Conservation (phyloP, 2,888 invertebrate genomes). For the Drosophila gaucha region DNA sequence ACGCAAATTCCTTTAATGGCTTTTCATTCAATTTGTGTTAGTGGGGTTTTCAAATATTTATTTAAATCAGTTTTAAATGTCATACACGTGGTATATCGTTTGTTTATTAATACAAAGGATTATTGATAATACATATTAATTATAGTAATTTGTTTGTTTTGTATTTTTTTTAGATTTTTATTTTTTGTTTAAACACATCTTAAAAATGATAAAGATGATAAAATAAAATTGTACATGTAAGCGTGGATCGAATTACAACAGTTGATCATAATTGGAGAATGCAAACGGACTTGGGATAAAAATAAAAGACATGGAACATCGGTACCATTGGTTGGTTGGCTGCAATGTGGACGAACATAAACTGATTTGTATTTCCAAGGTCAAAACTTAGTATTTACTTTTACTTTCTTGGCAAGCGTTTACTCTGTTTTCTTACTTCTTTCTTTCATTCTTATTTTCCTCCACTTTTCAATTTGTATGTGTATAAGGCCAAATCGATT, state of each 20-base stretch:
- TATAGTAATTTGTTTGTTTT: conserved; percentile 67
- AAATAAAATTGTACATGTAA: conserved; percentile 40
- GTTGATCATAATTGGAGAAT: conserved; percentile 28
- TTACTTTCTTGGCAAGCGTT: conserved; percentile 72
- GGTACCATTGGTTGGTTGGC: conserved; percentile 9
- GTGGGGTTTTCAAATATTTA: conserved; percentile 72
- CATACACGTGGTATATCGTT: conserved; percentile 70
- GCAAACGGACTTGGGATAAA: conserved; percentile 22
- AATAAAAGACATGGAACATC: conserved; percentile 20
- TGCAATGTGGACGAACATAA: conserved; percentile 63
- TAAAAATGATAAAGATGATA: conserved; percentile 58
- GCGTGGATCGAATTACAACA: conserved; percentile 27
- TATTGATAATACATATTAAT: conserved; percentile 80
- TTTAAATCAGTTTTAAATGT: conserved; percentile 74
- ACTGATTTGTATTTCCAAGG: conserved; percentile 61
- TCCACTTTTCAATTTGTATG: conserved; percentile 39
- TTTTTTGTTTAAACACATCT: conserved; percentile 68
- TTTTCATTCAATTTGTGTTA: conserved; percentile 1
- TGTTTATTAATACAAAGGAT: conserved; percentile 78
- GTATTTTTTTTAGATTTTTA: conserved; percentile 11
- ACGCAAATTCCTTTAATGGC: conserved; percentile 2
- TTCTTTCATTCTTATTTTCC: conserved; percentile 33
- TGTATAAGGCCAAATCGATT: conserved; percentile 51
- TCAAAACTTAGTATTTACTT: conserved; percentile 61
- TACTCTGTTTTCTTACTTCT: conserved; percentile 21